Conservation (phyloP, 2,888 invertebrate genomes). For the Pyralis farinalis region DNA sequence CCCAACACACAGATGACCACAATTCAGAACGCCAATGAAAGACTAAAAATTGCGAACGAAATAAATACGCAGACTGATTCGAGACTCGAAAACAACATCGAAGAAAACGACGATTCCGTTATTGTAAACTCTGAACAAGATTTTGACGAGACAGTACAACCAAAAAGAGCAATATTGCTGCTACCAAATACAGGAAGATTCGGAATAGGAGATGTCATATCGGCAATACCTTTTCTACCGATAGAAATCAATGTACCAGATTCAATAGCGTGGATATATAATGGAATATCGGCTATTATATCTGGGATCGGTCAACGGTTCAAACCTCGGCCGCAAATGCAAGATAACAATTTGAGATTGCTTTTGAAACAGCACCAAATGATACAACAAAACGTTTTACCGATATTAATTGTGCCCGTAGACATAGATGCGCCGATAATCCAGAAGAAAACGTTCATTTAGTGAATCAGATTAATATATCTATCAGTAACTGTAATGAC, state of each 20-base stretch:
- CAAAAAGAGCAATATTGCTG: constrained; percentile 37
- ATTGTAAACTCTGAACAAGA: constrained; percentile 44
- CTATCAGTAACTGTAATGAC: too few relatives aligned
- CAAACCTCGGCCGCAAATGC: constrained; percentile 27
- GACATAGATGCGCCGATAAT: constrained; percentile 14
- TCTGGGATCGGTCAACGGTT: constrained; percentile 52
- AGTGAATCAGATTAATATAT: too few relatives aligned
- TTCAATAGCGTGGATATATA: constrained; percentile 64
- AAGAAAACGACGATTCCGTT: constrained; percentile 43
- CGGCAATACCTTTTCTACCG: constrained; percentile 79
- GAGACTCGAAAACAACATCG: constrained; percentile 19
- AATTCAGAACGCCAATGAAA: constrained; percentile 21
- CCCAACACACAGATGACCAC: constrained; percentile 35
- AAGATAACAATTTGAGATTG: constrained; percentile 30
- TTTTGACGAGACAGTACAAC: constrained; percentile 18
- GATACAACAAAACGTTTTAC: constrained; percentile 13
- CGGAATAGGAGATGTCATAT: constrained; percentile 69
- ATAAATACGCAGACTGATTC: constrained; percentile 6
- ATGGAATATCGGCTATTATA: constrained; percentile 51
- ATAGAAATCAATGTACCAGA: constrained; percentile 84
- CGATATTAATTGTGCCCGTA: constrained; percentile 17
- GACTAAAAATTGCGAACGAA: neutral
- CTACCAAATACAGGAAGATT: constrained; percentile 40
- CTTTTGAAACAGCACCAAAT: constrained; percentile 31
- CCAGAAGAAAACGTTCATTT: neutral